Evolutionary conservation across 2,888 invertebrate species (phyloP).

Genomic region (Drosophila stalkeri): DNA sequence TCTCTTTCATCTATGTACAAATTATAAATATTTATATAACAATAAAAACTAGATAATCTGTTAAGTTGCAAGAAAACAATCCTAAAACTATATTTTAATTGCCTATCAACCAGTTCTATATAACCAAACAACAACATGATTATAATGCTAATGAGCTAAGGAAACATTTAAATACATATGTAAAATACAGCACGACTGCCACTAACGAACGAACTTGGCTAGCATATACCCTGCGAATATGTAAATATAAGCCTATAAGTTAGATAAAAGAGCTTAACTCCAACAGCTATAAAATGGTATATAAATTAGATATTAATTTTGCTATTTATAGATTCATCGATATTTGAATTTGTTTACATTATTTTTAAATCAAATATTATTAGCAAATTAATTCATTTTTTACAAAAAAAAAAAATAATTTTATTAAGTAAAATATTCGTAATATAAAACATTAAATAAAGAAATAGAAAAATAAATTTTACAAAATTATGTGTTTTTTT

Average conservation of each 20-base stretch:
- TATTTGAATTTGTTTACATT: too few species aligned
- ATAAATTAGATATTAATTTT: neutral
- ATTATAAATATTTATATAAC: neutral
- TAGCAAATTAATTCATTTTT: too few species aligned
- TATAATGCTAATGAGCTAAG: conserved; percentile 7
- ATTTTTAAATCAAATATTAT: too few species aligned
- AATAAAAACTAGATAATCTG: conserved; percentile 1
- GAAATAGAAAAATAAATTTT: too few species aligned
- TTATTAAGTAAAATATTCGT: too few species aligned
- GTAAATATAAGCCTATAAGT: too few species aligned
- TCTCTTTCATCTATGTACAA: neutral
- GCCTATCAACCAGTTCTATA: conserved; percentile 9
- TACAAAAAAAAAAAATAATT: too few species aligned
- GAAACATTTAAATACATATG: conserved; percentile 1
- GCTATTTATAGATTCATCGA: neutral
- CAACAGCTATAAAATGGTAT: neutral
- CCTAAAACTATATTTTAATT: neutral
- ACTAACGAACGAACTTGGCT: neutral
- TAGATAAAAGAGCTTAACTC: too few species aligned
- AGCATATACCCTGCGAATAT: neutral
- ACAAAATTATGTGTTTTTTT: too few species aligned
- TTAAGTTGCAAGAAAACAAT: neutral
- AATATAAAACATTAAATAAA: too few species aligned
- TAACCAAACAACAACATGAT: neutral
- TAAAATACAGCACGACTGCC: neutral